Evolutionary conservation across 2,888 invertebrate species (phyloP), one percentile per base, ranked within the genome.

Genomic region (Noctua janthina): DNA sequence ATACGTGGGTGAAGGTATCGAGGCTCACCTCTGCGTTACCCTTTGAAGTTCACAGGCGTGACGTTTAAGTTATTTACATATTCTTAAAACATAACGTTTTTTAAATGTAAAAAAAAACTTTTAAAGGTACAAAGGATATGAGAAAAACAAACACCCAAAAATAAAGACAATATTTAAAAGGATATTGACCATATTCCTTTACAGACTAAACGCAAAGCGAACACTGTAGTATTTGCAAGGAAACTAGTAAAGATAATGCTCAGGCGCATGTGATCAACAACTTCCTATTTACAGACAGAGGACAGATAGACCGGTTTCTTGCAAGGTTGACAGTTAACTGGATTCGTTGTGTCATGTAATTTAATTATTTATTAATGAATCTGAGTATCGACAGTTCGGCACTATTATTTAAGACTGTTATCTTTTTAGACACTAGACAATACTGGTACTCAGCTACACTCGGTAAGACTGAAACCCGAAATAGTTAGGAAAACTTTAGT

Each of bases 261-360:
- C 87, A 74, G 69, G 75, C 64, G 82, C 81, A 85, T 75, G 69
- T 82, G 84, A 90, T 83, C 75, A 85, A 89, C 84, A 69, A 89
- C 87, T 90, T 90, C 90, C 90, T 90, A 84, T 86, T 84, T 86
- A 86, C 73, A 79, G 81, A 82, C 82, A 70, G 87, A 87, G 86
- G 87, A 86, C 82, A 82, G 10, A 51, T 62, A 49, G 81, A 89
- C 89, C 84, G 88, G 89, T 89, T 84, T 66, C 66, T 11, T 13
- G 66, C 89, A 82, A 90, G 89, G 89, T 72, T 89, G 85, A n/a
- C 68, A 69, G 69, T 77, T 59, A 68, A 78, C 77, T 75, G 74
- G 43, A 66, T 23, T 69, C 35, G 51, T 86, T 80, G 78, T 74
- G 78, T 76, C 73, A 87, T 51, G 75, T 46, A 64, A n/a, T 76